Conservation (phyloP, 2,888 invertebrate genomes). For the Pachycephus smyrnensis region DNA sequence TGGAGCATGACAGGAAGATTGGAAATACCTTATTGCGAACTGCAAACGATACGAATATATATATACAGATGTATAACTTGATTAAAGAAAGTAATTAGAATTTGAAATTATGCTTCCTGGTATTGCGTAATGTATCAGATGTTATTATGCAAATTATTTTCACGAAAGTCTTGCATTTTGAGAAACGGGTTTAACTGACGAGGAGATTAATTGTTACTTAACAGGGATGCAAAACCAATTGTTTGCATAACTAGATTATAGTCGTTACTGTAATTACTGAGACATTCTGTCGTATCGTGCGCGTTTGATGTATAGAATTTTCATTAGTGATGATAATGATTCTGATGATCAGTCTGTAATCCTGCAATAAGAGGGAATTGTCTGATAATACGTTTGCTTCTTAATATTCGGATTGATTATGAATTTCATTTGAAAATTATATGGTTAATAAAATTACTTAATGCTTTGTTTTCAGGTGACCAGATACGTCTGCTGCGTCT, state of each 20-base stretch:
- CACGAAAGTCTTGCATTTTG: background rate
- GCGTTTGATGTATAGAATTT: constrained; percentile 5
- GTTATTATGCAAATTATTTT: background rate
- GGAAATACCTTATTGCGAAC: background rate
- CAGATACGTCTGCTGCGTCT: constrained; percentile 36
- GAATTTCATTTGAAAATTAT: background rate
- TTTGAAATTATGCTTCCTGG: background rate
- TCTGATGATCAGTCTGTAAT: background rate
- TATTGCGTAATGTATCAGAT: background rate
- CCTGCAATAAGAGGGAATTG: background rate
- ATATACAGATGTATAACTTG: too few species aligned
- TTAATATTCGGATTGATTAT: background rate
- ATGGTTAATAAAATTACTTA: background rate
- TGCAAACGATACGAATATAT: background rate
- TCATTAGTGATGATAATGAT: background rate
- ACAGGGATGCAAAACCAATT: constrained; percentile 34
- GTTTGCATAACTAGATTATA: constrained; percentile 38
- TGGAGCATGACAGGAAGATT: background rate
- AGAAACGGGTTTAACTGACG: background rate
- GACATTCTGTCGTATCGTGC: constrained; percentile 2
- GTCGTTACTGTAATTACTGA: constrained; percentile 6
- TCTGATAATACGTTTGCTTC: background rate
- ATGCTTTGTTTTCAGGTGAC: constrained; percentile 33
- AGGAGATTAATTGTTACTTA: constrained; percentile 32
- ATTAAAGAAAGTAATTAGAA: background rate